Evolutionary conservation across 1,140 invertebrate genomes (phyloP), one percentile per base, ranked within the genome.

Genomic region (Pogonomyrmex barbatus): DNA sequence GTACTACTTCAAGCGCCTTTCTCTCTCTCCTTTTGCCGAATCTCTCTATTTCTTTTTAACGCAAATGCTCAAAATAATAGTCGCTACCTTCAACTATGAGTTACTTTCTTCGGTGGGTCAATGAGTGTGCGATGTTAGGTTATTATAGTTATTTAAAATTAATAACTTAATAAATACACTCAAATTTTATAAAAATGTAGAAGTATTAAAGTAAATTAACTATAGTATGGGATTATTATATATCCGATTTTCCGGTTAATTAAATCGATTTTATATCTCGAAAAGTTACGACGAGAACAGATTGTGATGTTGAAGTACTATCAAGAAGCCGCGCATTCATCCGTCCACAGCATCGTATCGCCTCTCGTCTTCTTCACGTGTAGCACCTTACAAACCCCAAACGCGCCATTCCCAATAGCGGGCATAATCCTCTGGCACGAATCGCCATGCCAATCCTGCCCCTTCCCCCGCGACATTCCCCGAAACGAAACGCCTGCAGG

Each of bases 1-100:
- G 54, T 87, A 56, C 88, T 60, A 78, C n/a, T 84, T 54, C 33
- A 6, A 75, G 76, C 67, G 58, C 62, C 76, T 90, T 90, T 85
- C 63, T 90, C 63, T 65, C 42, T 65, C 76, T 89, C 71, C 70
- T 17, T 58, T 65, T 33, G 33, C 52, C 56, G n/a, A 12, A 24
- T 50, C 71, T 84, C 81, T 77, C 56, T 52, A 24, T 65, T 56
- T 77, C 73, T 65, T 47, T 77, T 85, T 63, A 73, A 77, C 75
- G 58, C 60, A 24, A 85, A 76, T 79, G 47, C 58, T 79, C 73
- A 24, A 58, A 85, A 77, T 81, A 42, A 83, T 39, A 4, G n/a
- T 50, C 42, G 39, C 24, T 60, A 36, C 62, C 56, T 60, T 79
- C 56, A 60, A 33, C 42, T 83, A 50, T 17, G 12, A 6, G 30